phyloP scores from a whole-genome alignment of 2,797 vertebrate species.

The Protonibea diacanthus region DNA sequence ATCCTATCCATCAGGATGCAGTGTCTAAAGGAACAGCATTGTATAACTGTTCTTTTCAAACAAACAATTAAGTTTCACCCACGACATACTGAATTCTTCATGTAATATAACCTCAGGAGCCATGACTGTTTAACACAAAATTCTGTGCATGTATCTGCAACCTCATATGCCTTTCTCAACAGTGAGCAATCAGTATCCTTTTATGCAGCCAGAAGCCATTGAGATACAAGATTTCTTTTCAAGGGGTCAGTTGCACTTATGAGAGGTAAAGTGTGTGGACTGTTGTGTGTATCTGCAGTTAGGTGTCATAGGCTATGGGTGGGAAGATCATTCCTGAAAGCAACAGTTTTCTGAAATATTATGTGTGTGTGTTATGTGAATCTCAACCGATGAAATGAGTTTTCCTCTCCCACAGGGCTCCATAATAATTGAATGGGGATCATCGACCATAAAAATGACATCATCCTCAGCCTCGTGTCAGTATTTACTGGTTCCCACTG shows the following conservation, averaged over 20 bases:
- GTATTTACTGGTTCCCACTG: constrained; percentile 20
- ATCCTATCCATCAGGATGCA: not conserved
- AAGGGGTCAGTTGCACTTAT: too few relatives aligned
- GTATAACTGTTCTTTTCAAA: not conserved
- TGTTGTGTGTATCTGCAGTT: not conserved
- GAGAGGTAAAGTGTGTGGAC: not conserved
- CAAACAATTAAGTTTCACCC: not conserved
- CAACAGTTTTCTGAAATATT: constrained; percentile 17
- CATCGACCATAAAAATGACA: constrained; percentile 38
- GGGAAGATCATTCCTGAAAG: constrained; percentile 14
- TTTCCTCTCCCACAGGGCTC: constrained; percentile 31
- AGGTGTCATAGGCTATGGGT: not conserved
- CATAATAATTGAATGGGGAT: constrained; percentile 32
- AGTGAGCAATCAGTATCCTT: too few relatives aligned
- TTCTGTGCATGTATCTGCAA: not conserved
- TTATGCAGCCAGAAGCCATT: too few relatives aligned
- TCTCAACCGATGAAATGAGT: constrained; percentile 40
- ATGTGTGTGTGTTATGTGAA: constrained; percentile 46
- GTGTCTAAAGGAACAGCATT: not conserved
- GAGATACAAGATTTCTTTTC: too few relatives aligned
- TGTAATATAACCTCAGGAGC: not conserved
- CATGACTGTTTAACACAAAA: not conserved
- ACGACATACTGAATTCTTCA: not conserved
- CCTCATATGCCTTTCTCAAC: too few relatives aligned
- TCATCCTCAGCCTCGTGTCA: constrained; percentile 9